Conservation (phyloP, 2,888 invertebrate species). For the Lithodes maja region DNA sequence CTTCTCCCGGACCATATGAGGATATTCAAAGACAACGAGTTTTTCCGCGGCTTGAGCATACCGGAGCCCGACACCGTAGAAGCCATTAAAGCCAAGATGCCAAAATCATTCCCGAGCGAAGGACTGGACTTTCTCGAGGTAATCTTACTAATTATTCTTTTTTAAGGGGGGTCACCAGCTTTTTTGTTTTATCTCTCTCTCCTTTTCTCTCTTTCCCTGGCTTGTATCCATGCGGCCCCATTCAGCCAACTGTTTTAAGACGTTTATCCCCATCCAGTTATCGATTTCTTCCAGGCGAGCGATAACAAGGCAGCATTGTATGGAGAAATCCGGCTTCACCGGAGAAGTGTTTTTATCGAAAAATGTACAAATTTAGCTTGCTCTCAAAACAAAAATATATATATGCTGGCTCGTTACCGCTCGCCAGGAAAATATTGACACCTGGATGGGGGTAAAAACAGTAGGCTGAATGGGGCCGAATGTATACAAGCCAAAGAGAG, state of each 20-base stretch:
- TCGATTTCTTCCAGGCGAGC: too few relatives aligned
- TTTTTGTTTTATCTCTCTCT: not conserved
- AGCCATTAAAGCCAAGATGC: constrained; percentile 90
- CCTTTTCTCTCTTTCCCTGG: not conserved
- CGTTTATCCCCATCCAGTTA: too few relatives aligned
- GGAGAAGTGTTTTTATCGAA: not conserved
- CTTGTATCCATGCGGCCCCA: too few relatives aligned
- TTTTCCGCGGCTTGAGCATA: constrained; percentile 92
- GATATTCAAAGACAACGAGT: constrained; percentile 96
- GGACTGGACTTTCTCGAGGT: constrained; percentile 91
- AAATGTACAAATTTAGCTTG: not conserved
- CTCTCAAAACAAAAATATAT: too few relatives aligned
- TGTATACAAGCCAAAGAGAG: too few relatives aligned
- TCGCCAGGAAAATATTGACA: too few relatives aligned
- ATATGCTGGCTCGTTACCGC: too few relatives aligned
- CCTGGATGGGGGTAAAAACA: too few relatives aligned
- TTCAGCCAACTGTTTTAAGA: too few relatives aligned
- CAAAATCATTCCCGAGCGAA: constrained; percentile 81
- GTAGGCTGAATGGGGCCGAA: too few relatives aligned
- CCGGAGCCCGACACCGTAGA: constrained; percentile 92
- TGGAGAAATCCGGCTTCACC: too few relatives aligned
- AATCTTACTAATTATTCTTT: constrained; percentile 71
- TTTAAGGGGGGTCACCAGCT: not conserved
- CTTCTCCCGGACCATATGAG: constrained; percentile 95
- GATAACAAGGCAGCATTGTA: too few relatives aligned